Percentiles rank a stretch among this genome's conserved stretches.
These are phyloP conservation scores for Balearica regulorum DNA, from an alignment of 2,797 vertebrate species.

Conservation along the genomic window DNA sequence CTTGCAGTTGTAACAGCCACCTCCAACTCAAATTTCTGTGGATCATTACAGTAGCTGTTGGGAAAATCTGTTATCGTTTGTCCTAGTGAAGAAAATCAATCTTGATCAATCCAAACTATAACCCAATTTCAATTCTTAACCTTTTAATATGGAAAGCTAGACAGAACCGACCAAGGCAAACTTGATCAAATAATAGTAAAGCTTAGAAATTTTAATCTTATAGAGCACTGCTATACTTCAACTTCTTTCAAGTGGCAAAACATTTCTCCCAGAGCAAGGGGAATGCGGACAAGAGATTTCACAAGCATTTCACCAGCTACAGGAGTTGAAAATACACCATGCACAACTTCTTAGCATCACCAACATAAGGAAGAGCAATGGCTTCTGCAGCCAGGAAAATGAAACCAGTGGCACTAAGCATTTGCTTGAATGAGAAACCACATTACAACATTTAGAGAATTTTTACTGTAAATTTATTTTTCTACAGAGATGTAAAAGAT, in stretches of 20 bases:
- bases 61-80: not conserved
- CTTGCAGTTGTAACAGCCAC: not conserved
- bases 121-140: not conserved
- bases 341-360: not conserved
- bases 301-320: not conserved
- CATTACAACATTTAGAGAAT: not conserved
- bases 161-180: not conserved
- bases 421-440: not conserved
- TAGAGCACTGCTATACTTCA: not conserved
- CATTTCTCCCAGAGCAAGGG: not conserved
- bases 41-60: not conserved
- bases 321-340: not conserved
- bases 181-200: not conserved
- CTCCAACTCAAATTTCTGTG: not conserved
- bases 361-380: not conserved
- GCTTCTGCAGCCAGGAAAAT: not conserved
- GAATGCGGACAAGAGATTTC: not conserved
- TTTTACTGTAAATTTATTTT: not conserved
- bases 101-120: not conserved
- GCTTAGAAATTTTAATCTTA: not conserved
- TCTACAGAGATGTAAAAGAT: not conserved
- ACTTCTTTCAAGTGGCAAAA: not conserved
- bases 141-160: not conserved
- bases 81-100: not conserved
- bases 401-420: not conserved